Conservation (phyloP, 2,113 vertebrate genomes). For the Zosterops hypoxanthus region DNA sequence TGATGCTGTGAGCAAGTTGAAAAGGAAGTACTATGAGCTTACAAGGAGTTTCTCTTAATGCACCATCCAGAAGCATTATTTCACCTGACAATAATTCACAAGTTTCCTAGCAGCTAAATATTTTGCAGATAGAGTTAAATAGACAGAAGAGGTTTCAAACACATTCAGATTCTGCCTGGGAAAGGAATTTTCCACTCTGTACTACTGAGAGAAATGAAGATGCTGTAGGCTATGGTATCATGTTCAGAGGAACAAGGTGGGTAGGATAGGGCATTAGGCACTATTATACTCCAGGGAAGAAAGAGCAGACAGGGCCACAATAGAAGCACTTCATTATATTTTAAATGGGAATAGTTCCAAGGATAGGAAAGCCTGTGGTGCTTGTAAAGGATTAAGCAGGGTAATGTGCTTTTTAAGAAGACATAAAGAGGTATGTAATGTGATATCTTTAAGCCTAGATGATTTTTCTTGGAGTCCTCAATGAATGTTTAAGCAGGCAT, state of each 20-base stretch:
- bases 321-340: constrained; percentile 33
- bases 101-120: constrained; percentile 44
- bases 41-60: neutral
- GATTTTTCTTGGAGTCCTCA: constrained; percentile 57
- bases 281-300: constrained; percentile 38
- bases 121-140: constrained; percentile 56
- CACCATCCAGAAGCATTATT: constrained; percentile 3
- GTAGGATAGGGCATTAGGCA: constrained; percentile 39
- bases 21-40: constrained; percentile 2
- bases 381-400: constrained; percentile 65
- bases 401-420: constrained; percentile 65
- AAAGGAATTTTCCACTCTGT: constrained; percentile 37
- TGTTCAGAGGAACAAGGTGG: constrained; percentile 44
- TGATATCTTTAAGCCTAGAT: constrained; percentile 63
- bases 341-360: constrained; percentile 58
- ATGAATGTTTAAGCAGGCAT: constrained; percentile 63
- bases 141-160: constrained; percentile 29
- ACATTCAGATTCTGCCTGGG: neutral
- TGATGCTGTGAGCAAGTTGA: neutral
- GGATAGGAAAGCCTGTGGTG: constrained; percentile 57
- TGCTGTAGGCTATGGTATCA: neutral
- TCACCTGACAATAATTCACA: constrained; percentile 41
- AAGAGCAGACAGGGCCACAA: constrained; percentile 53
- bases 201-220: constrained; percentile 10
- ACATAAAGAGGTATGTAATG: constrained; percentile 67